phyloP scores from a whole-genome alignment of 2,888 invertebrate species.

The Philonicus albiceps region DNA sequence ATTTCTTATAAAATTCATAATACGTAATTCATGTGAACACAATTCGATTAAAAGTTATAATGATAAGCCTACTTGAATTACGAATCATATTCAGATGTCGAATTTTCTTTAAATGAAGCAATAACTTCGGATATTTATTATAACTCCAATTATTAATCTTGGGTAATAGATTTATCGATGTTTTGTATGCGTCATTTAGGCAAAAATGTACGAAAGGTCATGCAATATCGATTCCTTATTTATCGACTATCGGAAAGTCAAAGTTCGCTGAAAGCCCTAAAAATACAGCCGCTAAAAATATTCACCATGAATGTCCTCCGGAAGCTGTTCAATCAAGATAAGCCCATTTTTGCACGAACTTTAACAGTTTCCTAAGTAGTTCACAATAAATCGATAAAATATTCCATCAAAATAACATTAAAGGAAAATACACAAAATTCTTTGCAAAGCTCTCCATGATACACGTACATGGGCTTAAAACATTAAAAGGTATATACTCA shows the following conservation, averaged over 20 bases:
- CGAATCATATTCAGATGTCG: background rate
- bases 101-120: background rate
- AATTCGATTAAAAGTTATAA: too few relatives aligned
- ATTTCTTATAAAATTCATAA: too few relatives aligned
- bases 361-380: background rate
- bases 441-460: background rate
- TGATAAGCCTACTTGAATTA: too few relatives aligned
- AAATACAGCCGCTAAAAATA: background rate
- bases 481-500: background rate
- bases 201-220: background rate
- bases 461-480: background rate
- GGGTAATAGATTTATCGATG: background rate
- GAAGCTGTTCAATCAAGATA: background rate
- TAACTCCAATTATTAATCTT: background rate
- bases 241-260: background rate
- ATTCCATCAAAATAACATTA: background rate
- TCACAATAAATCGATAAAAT: background rate
- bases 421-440: background rate
- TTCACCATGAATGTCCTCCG: background rate
- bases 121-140: background rate
- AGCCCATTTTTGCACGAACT: background rate
- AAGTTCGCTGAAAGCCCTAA: background rate
- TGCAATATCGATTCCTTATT: background rate
- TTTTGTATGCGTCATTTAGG: background rate
- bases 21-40: background rate